Percentiles rank a stretch among this genome's conserved stretches.
Conservation (phyloP, 1,140 invertebrate genomes). For the Nilaparvata lugens region DNA sequence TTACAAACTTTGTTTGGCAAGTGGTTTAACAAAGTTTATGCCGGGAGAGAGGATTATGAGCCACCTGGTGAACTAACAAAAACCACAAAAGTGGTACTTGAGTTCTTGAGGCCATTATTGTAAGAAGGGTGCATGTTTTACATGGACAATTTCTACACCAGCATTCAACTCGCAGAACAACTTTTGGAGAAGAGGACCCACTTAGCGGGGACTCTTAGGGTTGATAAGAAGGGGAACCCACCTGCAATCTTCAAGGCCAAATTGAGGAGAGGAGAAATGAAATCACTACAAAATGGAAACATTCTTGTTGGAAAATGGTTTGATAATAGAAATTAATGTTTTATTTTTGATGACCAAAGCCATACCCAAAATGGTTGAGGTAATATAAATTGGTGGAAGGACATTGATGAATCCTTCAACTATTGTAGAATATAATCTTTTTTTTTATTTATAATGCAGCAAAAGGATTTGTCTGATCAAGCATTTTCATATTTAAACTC, state of each 20-base stretch:
- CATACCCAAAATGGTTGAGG: constrained; percentile 32
- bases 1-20: constrained; percentile 30
- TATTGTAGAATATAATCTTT: constrained; percentile 30
- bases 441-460: too few relatives aligned
- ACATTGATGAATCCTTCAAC: constrained; percentile 37
- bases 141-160: constrained; percentile 29
- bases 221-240: constrained; percentile 14
- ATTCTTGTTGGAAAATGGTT: constrained; percentile 11
- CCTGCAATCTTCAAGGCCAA: constrained; percentile 2
- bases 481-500: background rate
- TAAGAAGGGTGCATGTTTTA: constrained; percentile 22
- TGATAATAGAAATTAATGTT: constrained; percentile 5
- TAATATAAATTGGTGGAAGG: constrained; percentile 22
- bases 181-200: constrained; percentile 19
- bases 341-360: constrained; percentile 10
- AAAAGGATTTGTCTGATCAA: constrained; percentile 21
- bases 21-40: constrained; percentile 28
- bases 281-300: background rate
- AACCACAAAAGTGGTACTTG: constrained; percentile 12
- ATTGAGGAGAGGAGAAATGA: constrained; percentile 10
- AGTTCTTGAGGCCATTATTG: constrained; percentile 20
- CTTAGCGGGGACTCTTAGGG: constrained; percentile 16
- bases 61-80: background rate
- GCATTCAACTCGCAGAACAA: constrained; percentile 20
- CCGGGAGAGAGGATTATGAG: constrained; percentile 17